Evolutionary conservation across 2,888 invertebrate genomes (phyloP).

Genomic region (Morinoia aosen): DNA sequence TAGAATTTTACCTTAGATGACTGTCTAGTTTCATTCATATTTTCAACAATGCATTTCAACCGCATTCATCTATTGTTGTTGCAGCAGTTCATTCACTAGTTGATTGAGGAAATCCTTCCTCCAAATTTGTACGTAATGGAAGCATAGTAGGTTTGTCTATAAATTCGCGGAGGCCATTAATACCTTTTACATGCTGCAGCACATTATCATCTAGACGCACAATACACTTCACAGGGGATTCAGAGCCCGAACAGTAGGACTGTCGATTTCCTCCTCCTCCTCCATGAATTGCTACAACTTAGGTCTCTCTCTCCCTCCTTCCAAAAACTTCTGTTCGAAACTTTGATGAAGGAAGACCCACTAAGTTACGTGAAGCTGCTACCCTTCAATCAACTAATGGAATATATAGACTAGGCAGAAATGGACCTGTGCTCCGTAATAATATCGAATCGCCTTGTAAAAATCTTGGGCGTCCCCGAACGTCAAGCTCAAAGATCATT

Average conservation of each 20-base stretch:
- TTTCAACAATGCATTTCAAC: neutral
- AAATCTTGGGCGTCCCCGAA: neutral
- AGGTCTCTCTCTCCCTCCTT: neutral
- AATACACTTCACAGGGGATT: neutral
- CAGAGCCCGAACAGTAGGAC: neutral
- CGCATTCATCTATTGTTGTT: neutral
- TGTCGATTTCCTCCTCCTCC: neutral
- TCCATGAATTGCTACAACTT: neutral
- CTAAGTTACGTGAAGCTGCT: neutral
- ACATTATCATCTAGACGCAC: neutral
- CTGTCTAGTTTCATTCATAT: neutral
- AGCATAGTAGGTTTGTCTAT: neutral
- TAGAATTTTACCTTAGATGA: neutral
- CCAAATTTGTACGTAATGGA: neutral
- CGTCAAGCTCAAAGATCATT: neutral
- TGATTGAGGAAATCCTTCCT: neutral
- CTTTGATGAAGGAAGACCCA: neutral
- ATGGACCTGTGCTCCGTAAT: neutral
- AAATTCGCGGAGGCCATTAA: neutral
- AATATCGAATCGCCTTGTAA: neutral
- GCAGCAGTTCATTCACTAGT: neutral
- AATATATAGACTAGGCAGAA: neutral
- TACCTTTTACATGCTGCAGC: neutral
- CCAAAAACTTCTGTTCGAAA: neutral
- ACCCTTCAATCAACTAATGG: constrained; percentile 10